A percentile compares a stretch with the other conserved stretches of the same genome.
Conservation (phyloP, 1,140 invertebrate species). For the Rhynchophorus ferrugineus region DNA sequence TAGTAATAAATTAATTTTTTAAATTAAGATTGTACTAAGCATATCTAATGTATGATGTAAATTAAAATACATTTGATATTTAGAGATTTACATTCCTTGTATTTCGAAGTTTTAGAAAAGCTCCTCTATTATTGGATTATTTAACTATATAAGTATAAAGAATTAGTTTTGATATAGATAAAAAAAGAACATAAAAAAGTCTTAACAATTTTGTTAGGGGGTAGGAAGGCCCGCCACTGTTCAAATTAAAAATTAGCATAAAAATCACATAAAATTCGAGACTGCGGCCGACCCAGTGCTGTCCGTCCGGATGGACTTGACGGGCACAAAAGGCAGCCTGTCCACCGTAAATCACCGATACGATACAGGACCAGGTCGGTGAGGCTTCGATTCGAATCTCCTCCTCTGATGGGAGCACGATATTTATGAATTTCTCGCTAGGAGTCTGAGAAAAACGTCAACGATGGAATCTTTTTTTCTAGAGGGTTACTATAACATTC, state of each 20-base stretch:
- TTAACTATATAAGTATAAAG: no score
- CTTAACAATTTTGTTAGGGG: no score
- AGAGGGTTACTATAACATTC: no score
- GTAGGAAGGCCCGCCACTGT: conserved; percentile 9
- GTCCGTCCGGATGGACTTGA: conserved; percentile 28
- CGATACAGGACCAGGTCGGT: conserved; percentile 2
- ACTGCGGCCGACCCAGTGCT: conserved; percentile 25
- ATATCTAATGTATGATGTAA: no score
- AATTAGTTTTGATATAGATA: no score
- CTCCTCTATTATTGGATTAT: no score
- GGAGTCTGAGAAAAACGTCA: not conserved
- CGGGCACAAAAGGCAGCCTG: conserved; percentile 29
- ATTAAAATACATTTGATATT: no score
- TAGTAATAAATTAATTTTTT: no score
- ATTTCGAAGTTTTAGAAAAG: no score
- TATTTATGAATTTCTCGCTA: not conserved
- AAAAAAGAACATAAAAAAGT: no score
- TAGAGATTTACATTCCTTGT: no score
- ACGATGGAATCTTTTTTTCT: not conserved
- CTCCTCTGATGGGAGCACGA: not conserved
- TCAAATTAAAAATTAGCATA: conserved; percentile 27
- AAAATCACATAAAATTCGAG: conserved; percentile 32
- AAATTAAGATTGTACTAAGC: no score
- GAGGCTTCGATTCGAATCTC: not conserved
- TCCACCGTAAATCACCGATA: conserved; percentile 30